Evolutionary conservation across 2,888 invertebrate species (phyloP).

Genomic region (Allolobophora icterica): DNA sequence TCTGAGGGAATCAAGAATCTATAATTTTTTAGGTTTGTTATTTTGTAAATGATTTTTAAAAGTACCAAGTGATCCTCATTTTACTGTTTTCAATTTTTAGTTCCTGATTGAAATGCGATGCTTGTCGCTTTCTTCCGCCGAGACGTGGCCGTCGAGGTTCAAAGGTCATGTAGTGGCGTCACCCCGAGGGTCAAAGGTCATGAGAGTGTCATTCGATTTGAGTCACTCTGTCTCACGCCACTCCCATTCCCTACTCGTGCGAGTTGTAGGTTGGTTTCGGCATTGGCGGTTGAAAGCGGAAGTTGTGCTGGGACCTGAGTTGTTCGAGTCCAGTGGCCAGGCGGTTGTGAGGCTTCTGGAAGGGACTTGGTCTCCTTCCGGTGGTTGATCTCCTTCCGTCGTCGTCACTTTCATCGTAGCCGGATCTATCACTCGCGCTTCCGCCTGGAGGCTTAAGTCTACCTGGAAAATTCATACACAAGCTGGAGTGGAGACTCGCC

Average conservation of each 20-base stretch:
- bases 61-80: too few relatives aligned
- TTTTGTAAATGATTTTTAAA: too few relatives aligned
- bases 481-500: too few relatives aligned
- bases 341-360: constrained; percentile 10
- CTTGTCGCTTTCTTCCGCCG: too few relatives aligned
- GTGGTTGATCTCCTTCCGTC: background rate
- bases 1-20: background rate
- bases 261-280: background rate
- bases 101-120: too few relatives aligned
- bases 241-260: background rate
- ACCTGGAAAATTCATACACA: background rate
- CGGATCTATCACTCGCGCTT: background rate
- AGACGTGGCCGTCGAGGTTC: too few relatives aligned
- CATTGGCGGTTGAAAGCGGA: constrained; percentile 14
- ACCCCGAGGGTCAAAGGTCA: too few relatives aligned
- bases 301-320: constrained; percentile 9
- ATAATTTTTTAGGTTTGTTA: background rate
- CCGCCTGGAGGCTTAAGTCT: background rate
- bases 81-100: too few relatives aligned
- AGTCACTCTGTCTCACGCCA: too few relatives aligned
- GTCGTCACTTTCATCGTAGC: background rate
- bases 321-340: background rate
- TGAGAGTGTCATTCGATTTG: too few relatives aligned
- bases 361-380: constrained; percentile 24
- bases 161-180: too few relatives aligned